Evolutionary conservation across 1,140 invertebrate species (phyloP).

Genomic region (Riptortus pedestris): DNA sequence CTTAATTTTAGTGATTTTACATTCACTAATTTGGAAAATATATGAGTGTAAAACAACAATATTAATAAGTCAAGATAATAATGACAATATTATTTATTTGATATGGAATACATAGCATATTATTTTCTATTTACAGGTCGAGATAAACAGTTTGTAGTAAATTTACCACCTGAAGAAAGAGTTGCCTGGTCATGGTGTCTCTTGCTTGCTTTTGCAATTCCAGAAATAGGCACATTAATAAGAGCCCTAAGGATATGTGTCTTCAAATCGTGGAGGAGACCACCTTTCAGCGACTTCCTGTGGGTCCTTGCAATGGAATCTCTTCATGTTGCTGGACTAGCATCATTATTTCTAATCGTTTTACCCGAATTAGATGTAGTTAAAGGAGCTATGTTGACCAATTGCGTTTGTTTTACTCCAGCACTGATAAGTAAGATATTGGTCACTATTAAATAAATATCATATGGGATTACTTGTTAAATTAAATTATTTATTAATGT

Average conservation of each 20-base stretch:
- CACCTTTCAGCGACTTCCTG: constrained; percentile 33
- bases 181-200: constrained; percentile 89
- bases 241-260: constrained; percentile 76
- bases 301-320: constrained; percentile 71
- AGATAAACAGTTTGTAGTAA: constrained; percentile 68
- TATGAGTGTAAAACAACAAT: too few species aligned
- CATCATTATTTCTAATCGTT: constrained; percentile 72
- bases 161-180: constrained; percentile 66
- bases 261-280: constrained; percentile 52
- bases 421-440: constrained; percentile 52
- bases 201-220: constrained; percentile 73
- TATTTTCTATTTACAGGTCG: constrained; percentile 49
- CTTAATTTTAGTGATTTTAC: too few species aligned
- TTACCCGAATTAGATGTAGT: constrained; percentile 84
- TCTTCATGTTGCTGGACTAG: constrained; percentile 73
- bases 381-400: constrained; percentile 85
- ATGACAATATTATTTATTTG: too few species aligned
- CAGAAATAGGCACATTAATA: constrained; percentile 76
- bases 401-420: constrained; percentile 83
- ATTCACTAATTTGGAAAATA: too few species aligned
- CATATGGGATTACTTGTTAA: too few species aligned
- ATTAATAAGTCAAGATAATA: too few species aligned
- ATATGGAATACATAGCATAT: too few species aligned
- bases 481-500: too few species aligned
- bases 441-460: neutral